Percentiles rank a stretch among this genome's conserved stretches.
These are phyloP conservation scores for Mythimna pallens DNA, from an alignment of 2,888 invertebrate genomes.

Conservation along the genomic window DNA sequence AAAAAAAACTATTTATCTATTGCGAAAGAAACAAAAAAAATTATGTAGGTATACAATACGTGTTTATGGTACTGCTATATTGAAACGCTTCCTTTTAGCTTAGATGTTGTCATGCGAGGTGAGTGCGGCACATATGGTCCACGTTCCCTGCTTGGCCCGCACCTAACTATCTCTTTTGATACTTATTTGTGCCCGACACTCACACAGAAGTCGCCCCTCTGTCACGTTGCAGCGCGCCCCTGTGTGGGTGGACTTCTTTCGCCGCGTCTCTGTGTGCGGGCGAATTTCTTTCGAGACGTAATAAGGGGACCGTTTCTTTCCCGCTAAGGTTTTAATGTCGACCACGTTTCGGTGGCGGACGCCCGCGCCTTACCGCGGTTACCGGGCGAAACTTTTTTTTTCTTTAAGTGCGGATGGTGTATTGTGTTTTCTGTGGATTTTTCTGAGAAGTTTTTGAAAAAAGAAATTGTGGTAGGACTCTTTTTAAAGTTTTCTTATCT, in stretches of 20 bases:
- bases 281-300: conserved; percentile 91
- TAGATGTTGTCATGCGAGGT: conserved; percentile 66
- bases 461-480: conserved; percentile 48
- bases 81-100: conserved; percentile 62
- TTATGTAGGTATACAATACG: conserved; percentile 17
- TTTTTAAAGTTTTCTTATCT: conserved; percentile 40
- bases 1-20: conserved; percentile 20
- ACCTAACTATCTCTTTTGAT: conserved; percentile 90
- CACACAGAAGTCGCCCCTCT: conserved; percentile 84
- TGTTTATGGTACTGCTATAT: conserved; percentile 25
- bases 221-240: conserved; percentile 76
- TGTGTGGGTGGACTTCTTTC: conserved; percentile 89
- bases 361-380: conserved; percentile 89
- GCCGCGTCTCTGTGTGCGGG: conserved; percentile 86
- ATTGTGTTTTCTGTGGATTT: conserved; percentile 73
- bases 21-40: conserved; percentile 44
- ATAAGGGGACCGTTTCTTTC: conserved; percentile 91
- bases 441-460: conserved; percentile 42
- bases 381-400: conserved; percentile 80
- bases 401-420: conserved; percentile 76
- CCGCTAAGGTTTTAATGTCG: conserved; percentile 91
- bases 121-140: conserved; percentile 76
- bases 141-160: conserved; percentile 81
- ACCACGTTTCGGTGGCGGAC: conserved; percentile 90
- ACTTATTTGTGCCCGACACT: conserved; percentile 86